phyloP scores from a whole-genome alignment of 92 coral and sea anemone genomes.

The Phenganax subtilis region DNA sequence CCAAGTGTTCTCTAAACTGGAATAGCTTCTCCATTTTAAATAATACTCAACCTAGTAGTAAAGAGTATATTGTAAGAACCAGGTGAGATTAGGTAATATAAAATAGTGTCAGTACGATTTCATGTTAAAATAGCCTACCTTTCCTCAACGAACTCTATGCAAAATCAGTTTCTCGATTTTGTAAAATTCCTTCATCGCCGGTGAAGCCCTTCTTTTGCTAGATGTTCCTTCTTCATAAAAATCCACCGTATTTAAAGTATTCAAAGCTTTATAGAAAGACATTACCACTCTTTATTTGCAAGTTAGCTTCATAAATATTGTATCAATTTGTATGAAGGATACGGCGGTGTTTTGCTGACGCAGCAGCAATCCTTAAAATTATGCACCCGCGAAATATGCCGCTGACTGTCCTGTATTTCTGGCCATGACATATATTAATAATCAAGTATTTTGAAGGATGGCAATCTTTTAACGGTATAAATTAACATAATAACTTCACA shows the following conservation, averaged over 20 bases:
- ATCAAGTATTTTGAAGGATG: too few relatives aligned
- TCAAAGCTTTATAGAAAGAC: neutral
- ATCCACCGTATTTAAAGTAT: too few relatives aligned
- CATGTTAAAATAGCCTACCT: neutral
- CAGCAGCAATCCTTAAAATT: too few relatives aligned
- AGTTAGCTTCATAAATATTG: neutral
- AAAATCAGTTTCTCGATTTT: neutral
- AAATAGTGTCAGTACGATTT: neutral
- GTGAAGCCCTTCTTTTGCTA: neutral
- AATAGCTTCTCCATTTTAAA: neutral
- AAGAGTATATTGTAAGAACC: neutral
- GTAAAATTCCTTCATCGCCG: neutral
- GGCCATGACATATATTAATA: too few relatives aligned
- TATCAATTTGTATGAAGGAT: neutral
- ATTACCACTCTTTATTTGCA: too few relatives aligned
- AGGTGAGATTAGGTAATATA: too few relatives aligned
- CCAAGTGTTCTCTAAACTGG: neutral
- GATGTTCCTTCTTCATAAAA: neutral
- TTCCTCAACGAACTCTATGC: neutral
- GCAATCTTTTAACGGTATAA: too few relatives aligned
- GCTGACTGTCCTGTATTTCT: neutral
- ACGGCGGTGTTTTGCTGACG: neutral
- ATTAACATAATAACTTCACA: too few relatives aligned
- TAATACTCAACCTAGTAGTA: neutral
- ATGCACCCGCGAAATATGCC: neutral